Evolutionary conservation across 35 echinoderm and acorn worm genomes (phyloP).

Genomic region (Diadema setosum): DNA sequence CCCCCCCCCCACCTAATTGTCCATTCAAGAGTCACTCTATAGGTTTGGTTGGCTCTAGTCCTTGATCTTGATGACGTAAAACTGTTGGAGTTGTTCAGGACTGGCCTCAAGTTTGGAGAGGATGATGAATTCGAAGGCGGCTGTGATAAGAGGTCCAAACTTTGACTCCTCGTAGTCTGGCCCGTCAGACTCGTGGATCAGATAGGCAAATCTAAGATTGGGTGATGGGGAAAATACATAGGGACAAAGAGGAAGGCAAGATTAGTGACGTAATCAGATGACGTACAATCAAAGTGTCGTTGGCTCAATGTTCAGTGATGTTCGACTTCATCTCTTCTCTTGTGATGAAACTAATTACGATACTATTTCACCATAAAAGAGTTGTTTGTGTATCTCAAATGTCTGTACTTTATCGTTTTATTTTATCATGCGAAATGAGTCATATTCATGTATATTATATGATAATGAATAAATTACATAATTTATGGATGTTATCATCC

Average conservation of each 20-base stretch:
- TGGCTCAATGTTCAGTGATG: background rate
- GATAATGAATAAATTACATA: no score
- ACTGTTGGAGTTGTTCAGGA: slow-evolving; percentile 14
- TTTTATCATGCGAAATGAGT: no score
- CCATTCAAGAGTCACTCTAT: no score
- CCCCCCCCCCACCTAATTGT: no score
- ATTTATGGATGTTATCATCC: no score
- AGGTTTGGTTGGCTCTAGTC: no score
- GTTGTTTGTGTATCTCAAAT: no score
- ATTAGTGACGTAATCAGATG: background rate
- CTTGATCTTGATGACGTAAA: slow-evolving; percentile 23
- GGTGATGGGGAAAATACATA: background rate
- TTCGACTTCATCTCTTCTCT: background rate
- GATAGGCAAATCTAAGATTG: slow-evolving; percentile 49
- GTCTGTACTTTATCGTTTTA: no score
- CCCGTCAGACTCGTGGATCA: slow-evolving; percentile 68
- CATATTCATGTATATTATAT: no score
- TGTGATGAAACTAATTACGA: background rate
- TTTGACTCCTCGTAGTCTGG: slow-evolving; percentile 45
- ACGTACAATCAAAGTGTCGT: background rate
- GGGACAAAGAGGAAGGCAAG: background rate
- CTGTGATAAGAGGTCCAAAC: slow-evolving; percentile 26
- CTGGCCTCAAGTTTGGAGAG: slow-evolving; percentile 55
- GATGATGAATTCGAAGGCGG: slow-evolving; percentile 57
- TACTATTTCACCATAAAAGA: background rate